Conservation (phyloP, 2,113 vertebrate species). For the Fregetta grallaria region DNA sequence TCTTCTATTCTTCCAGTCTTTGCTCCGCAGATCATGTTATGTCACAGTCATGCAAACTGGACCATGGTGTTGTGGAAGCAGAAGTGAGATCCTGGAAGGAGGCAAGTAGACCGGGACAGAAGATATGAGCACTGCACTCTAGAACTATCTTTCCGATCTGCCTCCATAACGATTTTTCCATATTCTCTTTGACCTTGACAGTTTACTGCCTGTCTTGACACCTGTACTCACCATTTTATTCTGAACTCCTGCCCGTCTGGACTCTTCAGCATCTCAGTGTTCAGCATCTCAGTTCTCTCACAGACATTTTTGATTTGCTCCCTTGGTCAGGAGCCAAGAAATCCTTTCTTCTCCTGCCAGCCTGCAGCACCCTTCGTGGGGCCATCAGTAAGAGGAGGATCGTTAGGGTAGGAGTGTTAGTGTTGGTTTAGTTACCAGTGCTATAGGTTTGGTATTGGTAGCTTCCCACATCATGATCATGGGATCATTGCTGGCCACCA, state of each 20-base stretch:
- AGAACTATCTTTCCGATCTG: neutral
- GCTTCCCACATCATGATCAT: rapidly evolving
- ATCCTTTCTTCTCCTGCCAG: neutral
- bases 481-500: rapidly evolving
- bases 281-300: neutral
- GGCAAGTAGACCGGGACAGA: neutral
- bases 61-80: rapidly evolving
- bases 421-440: rapidly evolving
- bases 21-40: neutral
- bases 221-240: neutral
- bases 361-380: neutral
- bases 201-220: neutral
- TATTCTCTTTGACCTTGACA: rapidly evolving
- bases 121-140: rapidly evolving
- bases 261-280: neutral
- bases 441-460: rapidly evolving
- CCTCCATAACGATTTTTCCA: rapidly evolving
- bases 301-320: neutral
- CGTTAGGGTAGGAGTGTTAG: rapidly evolving
- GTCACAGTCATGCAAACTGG: rapidly evolving
- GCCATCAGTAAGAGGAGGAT: rapidly evolving
- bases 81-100: no score
- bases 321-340: neutral
- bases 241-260: neutral
- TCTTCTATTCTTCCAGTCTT: neutral